Percentiles rank a stretch among this genome's conserved stretches.
Evolutionary conservation across 1,140 invertebrate species (phyloP).

Genomic region (Cardiocondyla obscurior): DNA sequence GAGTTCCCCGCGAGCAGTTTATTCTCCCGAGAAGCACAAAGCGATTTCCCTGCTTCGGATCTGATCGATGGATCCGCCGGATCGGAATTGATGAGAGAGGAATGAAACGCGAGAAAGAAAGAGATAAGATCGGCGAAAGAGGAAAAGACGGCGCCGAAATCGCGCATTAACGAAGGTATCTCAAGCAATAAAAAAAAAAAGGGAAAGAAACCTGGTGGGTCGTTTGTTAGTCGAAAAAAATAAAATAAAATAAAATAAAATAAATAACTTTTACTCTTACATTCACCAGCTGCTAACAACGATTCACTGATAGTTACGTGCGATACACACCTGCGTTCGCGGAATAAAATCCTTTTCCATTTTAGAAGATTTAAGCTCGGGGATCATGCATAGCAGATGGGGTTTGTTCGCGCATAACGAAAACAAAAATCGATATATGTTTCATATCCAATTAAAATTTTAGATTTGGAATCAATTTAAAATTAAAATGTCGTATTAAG

Average conservation of each 20-base stretch:
- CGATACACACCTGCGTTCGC: conserved; percentile 3
- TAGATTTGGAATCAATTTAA: no score
- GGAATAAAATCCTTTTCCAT: not conserved
- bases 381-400: not conserved
- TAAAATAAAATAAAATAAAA: no score
- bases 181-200: not conserved
- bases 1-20: conserved; percentile 3
- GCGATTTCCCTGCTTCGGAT: conserved; percentile 20
- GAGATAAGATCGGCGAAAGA: not conserved
- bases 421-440: not conserved
- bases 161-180: conserved; percentile 43
- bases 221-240: conserved; percentile 4
- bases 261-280: not conserved
- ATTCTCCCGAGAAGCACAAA: conserved; percentile 21
- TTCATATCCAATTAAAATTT: no score
- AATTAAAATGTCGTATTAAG: not conserved
- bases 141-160: not conserved
- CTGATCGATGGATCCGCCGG: conserved; percentile 38
- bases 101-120: not conserved
- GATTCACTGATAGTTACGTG: not conserved
- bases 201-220: not conserved
- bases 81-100: conserved; percentile 43
- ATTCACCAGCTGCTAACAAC: not conserved
- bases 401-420: not conserved
- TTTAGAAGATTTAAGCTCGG: not conserved